phyloP scores from a whole-genome alignment of 2,888 invertebrate genomes.

The Agriotes lineatus region DNA sequence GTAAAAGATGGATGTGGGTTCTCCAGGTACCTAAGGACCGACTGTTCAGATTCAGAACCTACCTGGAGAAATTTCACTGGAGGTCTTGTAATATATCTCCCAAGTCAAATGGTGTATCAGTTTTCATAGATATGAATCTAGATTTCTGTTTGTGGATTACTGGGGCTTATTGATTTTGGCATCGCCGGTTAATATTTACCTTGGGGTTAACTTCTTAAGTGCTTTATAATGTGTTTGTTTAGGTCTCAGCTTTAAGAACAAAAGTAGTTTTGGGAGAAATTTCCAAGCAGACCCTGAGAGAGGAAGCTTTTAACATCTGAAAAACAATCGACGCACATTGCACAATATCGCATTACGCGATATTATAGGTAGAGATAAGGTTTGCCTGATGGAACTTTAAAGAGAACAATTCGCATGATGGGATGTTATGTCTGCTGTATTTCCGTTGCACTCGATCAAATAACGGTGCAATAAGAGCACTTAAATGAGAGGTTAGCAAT shows the following conservation, averaged over 20 bases:
- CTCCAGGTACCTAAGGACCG: constrained; percentile 38
- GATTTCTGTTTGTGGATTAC: constrained; percentile 50
- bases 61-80: constrained; percentile 38
- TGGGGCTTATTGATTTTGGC: constrained; percentile 60
- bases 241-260: constrained; percentile 31
- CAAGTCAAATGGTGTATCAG: constrained; percentile 55
- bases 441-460: not conserved
- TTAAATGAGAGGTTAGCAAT: not conserved
- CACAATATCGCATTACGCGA: constrained; percentile 29
- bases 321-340: constrained; percentile 20
- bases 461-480: not conserved
- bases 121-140: constrained; percentile 58
- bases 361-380: constrained; percentile 9
- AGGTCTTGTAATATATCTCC: constrained; percentile 54
- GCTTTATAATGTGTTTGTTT: constrained; percentile 59
- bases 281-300: not conserved
- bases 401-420: constrained; percentile 12
- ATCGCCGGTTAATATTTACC: constrained; percentile 59
- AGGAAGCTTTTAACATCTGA: no score
- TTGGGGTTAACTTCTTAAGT: constrained; percentile 58
- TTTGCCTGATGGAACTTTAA: constrained; percentile 9
- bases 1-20: constrained; percentile 42
- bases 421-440: constrained; percentile 7
- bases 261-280: not conserved
- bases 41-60: constrained; percentile 28